Percentiles rank a stretch among this genome's conserved stretches.
Evolutionary conservation across 2,797 vertebrate genomes (phyloP).

Genomic region (Micromesistius poutassou): DNA sequence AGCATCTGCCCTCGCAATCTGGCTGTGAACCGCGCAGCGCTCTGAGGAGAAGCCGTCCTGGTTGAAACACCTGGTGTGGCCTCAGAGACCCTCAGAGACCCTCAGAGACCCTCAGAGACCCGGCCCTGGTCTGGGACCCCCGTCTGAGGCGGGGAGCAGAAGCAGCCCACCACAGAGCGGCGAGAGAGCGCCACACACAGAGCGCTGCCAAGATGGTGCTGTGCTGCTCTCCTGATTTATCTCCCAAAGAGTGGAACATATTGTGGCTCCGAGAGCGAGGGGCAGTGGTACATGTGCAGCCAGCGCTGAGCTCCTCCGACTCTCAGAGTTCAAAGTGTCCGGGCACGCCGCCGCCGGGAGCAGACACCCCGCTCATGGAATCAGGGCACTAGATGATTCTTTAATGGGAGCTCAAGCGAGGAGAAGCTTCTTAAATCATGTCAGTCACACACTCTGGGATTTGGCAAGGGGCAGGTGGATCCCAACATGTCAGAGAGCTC

Average conservation of each 20-base stretch:
- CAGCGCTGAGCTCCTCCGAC: not conserved
- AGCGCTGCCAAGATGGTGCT: not conserved
- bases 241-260: not conserved
- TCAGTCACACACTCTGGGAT: slow-evolving; percentile 63
- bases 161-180: slow-evolving; percentile 20
- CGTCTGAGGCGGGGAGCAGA: not conserved
- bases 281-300: not conserved
- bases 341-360: slow-evolving; percentile 27
- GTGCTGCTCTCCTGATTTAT: slow-evolving; percentile 12
- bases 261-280: not conserved
- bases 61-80: slow-evolving; percentile 36
- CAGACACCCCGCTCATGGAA: slow-evolving; percentile 42
- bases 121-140: slow-evolving; percentile 30
- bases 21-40: slow-evolving; percentile 42
- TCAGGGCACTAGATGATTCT: slow-evolving; percentile 42
- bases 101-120: too few relatives aligned
- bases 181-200: not conserved
- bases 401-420: slow-evolving; percentile 50
- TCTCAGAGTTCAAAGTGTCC: slow-evolving; percentile 25
- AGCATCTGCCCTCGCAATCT: slow-evolving; percentile 66
- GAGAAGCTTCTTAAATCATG: slow-evolving; percentile 62
- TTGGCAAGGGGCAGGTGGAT: slow-evolving; percentile 44
- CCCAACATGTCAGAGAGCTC: slow-evolving; percentile 59
- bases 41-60: slow-evolving; percentile 15
- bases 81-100: too few relatives aligned